Evolutionary conservation across 2,888 invertebrate genomes (phyloP), one percentile per base, ranked within the genome.

Genomic region (Agrilus cyanescens): DNA sequence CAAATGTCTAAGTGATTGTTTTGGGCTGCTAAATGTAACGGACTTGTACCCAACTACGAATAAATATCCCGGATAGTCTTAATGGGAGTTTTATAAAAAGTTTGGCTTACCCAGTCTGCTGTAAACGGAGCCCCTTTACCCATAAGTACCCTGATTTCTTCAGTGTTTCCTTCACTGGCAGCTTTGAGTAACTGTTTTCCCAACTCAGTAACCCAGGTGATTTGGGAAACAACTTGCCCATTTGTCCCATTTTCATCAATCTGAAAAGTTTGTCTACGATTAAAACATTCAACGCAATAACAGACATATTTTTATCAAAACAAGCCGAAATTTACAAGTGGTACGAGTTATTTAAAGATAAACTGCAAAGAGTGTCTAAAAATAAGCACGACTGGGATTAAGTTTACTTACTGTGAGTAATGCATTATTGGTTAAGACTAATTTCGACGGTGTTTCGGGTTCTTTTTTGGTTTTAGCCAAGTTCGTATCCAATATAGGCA

Each of bases 121-220:
- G 87, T 85, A 59, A 94, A 91, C 18, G 93, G 90, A 37, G 93
- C 91, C 37, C 94, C 93, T 65, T 80, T 79, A 20, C 79, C 76
- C 75, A 94, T 80, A 45, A 93, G 75, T 35, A 78, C 74, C 45
- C 82, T 74, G 15, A 93, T 87, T 50, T 78, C 76, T 45, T 76
- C 74, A 4, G 84, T 77, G 62, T 89, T 81, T 1, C 90, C 91
- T 50, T 80, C 78, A 52, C 81, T 77, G 33, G 90, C 83, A 41
- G 82, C 83, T 59, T 82, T 76, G 51, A 94, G 68, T 57, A 94
- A 71, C 44, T 82, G 76, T 55, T 90, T 90, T 12, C 94, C 93
- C 51, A 93, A 70, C 68, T 91, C 90, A 49, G 80, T 77, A 49
- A 78, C 71, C 16, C 72, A 70, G 51, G 67, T 57, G 35, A 61